phyloP scores from a whole-genome alignment of 2,888 invertebrate species.

The Scaptomyza reducta region DNA sequence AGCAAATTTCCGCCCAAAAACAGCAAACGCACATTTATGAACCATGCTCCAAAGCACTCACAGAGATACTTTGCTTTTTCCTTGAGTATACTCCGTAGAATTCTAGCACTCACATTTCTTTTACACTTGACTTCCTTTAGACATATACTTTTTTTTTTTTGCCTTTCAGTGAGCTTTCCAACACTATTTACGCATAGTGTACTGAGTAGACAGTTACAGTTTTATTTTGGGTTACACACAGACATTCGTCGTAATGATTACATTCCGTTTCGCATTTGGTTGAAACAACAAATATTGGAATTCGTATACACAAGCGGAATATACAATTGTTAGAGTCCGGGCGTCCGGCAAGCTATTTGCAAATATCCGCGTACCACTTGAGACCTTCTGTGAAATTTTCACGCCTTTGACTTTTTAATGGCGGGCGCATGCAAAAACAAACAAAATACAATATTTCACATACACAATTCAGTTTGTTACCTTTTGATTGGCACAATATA shows the following conservation, averaged over 20 bases:
- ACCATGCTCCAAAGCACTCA: constrained; percentile 6
- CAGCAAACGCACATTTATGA: constrained; percentile 15
- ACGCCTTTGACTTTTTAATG: constrained; percentile 61
- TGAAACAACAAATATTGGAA: constrained; percentile 16
- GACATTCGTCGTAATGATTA: constrained; percentile 17
- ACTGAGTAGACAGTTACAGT: constrained; percentile 13
- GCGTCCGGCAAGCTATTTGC: constrained; percentile 62
- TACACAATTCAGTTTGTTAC: constrained; percentile 39
- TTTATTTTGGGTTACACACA: constrained; percentile 19
- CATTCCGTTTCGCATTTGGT: constrained; percentile 31
- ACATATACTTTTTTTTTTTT: constrained; percentile 5
- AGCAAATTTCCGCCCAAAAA: constrained; percentile 21
- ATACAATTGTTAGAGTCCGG: constrained; percentile 33
- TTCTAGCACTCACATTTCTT: constrained; percentile 13
- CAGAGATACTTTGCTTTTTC: constrained; percentile 12
- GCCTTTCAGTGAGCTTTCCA: background rate
- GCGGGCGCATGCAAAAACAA: constrained; percentile 55
- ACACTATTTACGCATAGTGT: background rate
- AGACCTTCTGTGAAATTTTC: constrained; percentile 48
- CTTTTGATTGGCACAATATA: constrained; percentile 40
- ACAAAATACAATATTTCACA: constrained; percentile 47
- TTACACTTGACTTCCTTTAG: constrained; percentile 37
- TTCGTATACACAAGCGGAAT: constrained; percentile 33
- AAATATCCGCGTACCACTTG: constrained; percentile 50
- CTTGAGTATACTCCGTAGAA: constrained; percentile 9